Base-by-base conservation (phyloP, 1,140 invertebrate genomes). In the Drusus annulatus region DNA sequence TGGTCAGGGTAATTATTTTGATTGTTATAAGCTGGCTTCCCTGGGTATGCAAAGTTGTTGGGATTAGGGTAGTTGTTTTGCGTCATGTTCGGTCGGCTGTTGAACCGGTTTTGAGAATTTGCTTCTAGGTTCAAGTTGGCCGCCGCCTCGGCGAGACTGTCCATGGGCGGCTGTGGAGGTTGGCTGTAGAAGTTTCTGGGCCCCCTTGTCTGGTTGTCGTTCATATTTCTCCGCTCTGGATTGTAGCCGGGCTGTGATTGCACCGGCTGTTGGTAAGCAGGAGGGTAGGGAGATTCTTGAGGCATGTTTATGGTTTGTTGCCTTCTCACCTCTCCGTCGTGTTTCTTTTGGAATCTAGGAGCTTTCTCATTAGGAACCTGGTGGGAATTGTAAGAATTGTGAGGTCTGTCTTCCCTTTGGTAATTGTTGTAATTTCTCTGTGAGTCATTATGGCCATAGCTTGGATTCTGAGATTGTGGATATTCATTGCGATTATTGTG, bases 321-420 rank as follows among this genome's bases (percentile, higher is more conserved):
- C 54, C 87, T 86, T 82, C 89, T 90, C 76, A 89, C 88, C 76
- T 87, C 88, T 62, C 89, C 87, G 68, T 91, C 89, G 63, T 90
- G 85, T 81, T 90, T 90, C 52, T 85, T 86, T 80, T 91, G 89
- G 85, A 91, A 91, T 71, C 89, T 83, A 52, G 88, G 91, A 69
- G 88, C 90, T 84, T 89, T 89, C 84, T 89, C 87, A 80, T 86
- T 87, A 76, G 87, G 86, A 7, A 85, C 84, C 21, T 83, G 81
- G 76, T 83, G 82, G 6, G 82, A 83, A 60, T 81, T 83, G 31
- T 83, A 83, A 7, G 71, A 76, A 51, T 81, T 73, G 19, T 83
- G 80, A 13, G 77, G 63, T 75, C 80, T 15, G 6, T 84, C 83
- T 52, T 84, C 83, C 36, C 83, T 74, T 19, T 71, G 65, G 31